Evolutionary conservation across 2,888 invertebrate genomes (phyloP).

Genomic region (Timandra comae): DNA sequence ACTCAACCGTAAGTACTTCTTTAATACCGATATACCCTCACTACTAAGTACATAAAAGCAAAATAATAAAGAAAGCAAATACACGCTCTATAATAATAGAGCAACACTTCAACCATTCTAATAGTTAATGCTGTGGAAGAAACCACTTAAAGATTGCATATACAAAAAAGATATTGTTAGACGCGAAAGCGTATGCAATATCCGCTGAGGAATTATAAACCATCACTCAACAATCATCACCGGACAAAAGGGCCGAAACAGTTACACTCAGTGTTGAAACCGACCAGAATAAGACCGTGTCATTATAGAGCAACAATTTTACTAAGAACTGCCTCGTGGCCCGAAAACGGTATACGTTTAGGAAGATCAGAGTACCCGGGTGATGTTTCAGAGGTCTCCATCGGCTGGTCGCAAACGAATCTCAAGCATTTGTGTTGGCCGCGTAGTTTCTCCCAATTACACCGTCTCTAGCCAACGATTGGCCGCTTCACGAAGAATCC

Average conservation of each 20-base stretch:
- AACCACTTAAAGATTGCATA: too few species aligned
- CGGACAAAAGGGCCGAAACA: slow-evolving; percentile 66
- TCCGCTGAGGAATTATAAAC: slow-evolving; percentile 43
- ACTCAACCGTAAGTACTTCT: too few species aligned
- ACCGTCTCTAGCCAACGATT: slow-evolving; percentile 67
- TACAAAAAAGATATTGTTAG: too few species aligned
- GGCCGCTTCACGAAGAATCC: slow-evolving; percentile 66
- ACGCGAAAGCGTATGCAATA: slow-evolving; percentile 25
- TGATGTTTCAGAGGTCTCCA: slow-evolving; percentile 44
- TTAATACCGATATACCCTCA: too few species aligned
- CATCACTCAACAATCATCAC: slow-evolving; percentile 56
- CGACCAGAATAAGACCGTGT: slow-evolving; percentile 47
- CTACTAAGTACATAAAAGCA: too few species aligned
- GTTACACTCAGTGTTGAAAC: slow-evolving; percentile 52
- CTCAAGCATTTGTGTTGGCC: slow-evolving; percentile 67
- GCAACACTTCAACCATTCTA: too few species aligned
- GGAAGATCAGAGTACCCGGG: slow-evolving; percentile 21
- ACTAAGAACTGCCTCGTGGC: slow-evolving; percentile 37
- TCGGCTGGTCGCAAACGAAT: slow-evolving; percentile 48
- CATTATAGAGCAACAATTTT: slow-evolving; percentile 51
- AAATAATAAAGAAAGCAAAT: too few species aligned
- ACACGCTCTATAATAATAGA: too few species aligned
- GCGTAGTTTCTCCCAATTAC: slow-evolving; percentile 74
- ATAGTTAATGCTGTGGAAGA: too few species aligned
- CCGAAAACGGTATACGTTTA: slow-evolving; percentile 22